A percentile compares a stretch with the other conserved stretches of the same genome.
These are phyloP conservation scores for Pandemis heparana DNA, from an alignment of 2,888 invertebrate species.

Conservation along the genomic window DNA sequence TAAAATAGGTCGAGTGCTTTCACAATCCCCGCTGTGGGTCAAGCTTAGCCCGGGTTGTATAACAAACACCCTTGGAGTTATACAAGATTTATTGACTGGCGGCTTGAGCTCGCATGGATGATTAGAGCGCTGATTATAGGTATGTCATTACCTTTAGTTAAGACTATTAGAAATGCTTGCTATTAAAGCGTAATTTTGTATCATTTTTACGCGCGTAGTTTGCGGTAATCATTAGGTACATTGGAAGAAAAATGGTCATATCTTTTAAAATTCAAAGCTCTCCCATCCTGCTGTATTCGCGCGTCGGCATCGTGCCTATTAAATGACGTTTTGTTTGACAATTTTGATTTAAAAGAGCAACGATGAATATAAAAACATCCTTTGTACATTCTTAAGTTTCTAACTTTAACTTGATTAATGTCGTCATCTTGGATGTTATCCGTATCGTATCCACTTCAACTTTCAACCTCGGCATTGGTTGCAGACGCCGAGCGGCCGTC, in stretches of 20 bases:
- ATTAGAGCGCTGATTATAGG: not conserved
- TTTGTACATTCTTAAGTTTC: not conserved
- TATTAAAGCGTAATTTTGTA: no score
- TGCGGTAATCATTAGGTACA: no score
- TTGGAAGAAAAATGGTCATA: no score
- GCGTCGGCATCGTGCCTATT: no score
- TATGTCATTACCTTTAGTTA: not conserved
- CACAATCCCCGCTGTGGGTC: constrained; percentile 9
- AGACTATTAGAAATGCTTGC: not conserved
- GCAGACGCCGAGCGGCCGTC: constrained; percentile 18
- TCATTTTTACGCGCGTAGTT: no score
- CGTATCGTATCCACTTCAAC: constrained; percentile 19
- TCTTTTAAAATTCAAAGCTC: no score
- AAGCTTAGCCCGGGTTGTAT: constrained; percentile 10
- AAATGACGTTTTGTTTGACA: no score
- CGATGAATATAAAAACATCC: no score
- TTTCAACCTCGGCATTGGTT: constrained; percentile 21
- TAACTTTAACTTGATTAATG: not conserved
- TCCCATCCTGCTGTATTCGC: no score
- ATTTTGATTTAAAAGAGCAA: no score
- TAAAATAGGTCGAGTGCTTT: constrained; percentile 26
- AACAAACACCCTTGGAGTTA: constrained; percentile 9
- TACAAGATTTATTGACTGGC: constrained; percentile 11
- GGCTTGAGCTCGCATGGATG: not conserved
- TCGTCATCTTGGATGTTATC: not conserved